phyloP scores from a whole-genome alignment of 2,888 invertebrate species.

The Chymomyza procnemis region DNA sequence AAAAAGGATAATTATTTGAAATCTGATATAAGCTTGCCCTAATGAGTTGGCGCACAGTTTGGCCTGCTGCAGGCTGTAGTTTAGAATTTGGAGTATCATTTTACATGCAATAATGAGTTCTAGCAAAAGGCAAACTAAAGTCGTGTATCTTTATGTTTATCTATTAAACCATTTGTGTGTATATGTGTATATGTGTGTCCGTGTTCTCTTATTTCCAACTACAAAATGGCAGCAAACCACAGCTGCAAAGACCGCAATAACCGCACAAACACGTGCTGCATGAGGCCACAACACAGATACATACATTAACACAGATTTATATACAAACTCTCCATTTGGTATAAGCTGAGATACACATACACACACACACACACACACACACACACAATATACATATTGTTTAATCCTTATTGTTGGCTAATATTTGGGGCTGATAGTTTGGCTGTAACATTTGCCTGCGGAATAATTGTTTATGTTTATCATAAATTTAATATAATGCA shows the following conservation, averaged over 20 bases:
- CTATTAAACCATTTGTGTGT: not conserved
- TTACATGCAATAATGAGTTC: not conserved
- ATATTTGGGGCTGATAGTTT: not conserved
- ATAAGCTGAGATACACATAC: not conserved
- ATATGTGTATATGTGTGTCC: not conserved
- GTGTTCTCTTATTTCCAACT: not conserved
- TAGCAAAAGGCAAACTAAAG: too few species aligned
- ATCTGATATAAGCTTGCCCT: not conserved
- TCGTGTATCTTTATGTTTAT: not conserved
- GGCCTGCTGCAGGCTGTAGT: not conserved
- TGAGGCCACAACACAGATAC: not conserved
- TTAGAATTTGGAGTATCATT: not conserved
- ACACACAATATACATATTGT: not conserved
- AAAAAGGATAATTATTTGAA: not conserved
- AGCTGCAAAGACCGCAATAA: not conserved
- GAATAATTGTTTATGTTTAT: not conserved
- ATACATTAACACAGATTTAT: not conserved
- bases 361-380: not conserved
- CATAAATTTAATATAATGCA: not conserved
- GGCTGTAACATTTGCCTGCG: not conserved
- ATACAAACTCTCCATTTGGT: not conserved
- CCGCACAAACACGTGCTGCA: not conserved
- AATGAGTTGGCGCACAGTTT: not conserved
- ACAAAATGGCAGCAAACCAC: slow-evolving; percentile 1
- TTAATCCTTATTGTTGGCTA: not conserved